phyloP scores from a whole-genome alignment of 2,113 vertebrate genomes.

The Dicrurus megarhynchus region DNA sequence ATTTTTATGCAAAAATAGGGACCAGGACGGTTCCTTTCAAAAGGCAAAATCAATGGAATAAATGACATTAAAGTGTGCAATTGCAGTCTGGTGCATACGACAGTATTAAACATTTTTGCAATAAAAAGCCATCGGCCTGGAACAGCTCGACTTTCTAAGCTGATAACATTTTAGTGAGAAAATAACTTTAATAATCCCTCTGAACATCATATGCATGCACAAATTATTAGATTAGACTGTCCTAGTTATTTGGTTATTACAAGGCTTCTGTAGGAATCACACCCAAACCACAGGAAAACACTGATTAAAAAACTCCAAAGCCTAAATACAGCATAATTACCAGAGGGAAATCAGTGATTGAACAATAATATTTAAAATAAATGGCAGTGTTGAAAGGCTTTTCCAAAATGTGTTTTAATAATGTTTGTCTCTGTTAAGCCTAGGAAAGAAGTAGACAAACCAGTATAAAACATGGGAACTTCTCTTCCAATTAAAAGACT shows the following conservation, averaged over 20 bases:
- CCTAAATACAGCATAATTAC: conserved; percentile 52
- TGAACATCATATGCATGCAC: conserved; percentile 41
- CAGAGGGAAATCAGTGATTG: conserved; percentile 53
- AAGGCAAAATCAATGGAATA: not conserved
- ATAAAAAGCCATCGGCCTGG: not conserved
- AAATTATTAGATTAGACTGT: conserved; percentile 60
- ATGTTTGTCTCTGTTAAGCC: conserved; percentile 53
- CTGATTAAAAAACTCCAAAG: conserved; percentile 11
- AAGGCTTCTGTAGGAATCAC: conserved; percentile 54
- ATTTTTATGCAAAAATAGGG: not conserved
- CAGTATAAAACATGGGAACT: conserved; percentile 5
- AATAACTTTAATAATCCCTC: conserved; percentile 57
- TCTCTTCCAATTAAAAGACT: conserved; percentile 5
- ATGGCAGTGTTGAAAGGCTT: conserved; percentile 43
- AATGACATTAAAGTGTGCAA: not conserved
- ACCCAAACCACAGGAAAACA: conserved; percentile 54
- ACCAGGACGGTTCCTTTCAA: not conserved
- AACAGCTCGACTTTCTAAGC: conserved; percentile 17
- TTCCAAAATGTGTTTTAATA: conserved; percentile 60
- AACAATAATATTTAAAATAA: conserved; percentile 68
- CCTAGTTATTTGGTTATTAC: conserved; percentile 55
- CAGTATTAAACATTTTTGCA: conserved; percentile 14
- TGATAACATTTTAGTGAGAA: conserved; percentile 57
- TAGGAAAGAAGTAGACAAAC: conserved; percentile 53
- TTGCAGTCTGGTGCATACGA: not conserved